Percentiles rank a stretch among this genome's conserved stretches.
Conservation (phyloP, 1,140 invertebrate genomes). For the Meteorus sp. region DNA sequence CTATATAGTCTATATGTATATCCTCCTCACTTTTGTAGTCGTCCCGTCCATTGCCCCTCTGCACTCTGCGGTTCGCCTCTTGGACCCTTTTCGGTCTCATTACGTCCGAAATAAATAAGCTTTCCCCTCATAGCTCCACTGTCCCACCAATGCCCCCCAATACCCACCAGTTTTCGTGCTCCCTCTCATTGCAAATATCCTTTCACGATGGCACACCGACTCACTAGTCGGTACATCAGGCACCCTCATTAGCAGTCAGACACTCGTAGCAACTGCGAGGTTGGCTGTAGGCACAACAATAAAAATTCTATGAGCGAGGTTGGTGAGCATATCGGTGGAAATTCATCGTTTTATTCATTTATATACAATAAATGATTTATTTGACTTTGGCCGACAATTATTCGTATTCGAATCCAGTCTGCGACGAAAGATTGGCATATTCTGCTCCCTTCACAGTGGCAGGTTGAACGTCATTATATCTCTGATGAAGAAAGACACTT, state of each 20-base stretch:
- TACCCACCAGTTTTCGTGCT: slow-evolving; percentile 24
- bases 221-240: slow-evolving; percentile 29
- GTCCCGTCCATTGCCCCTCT: slow-evolving; percentile 14
- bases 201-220: slow-evolving; percentile 14
- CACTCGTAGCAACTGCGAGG: slow-evolving; percentile 28
- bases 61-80: slow-evolving; percentile 34
- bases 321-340: no score
- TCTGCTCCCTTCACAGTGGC: no score
- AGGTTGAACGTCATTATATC: no score
- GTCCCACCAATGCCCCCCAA: not conserved
- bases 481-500: no score
- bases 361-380: no score
- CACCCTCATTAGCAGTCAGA: slow-evolving; percentile 29
- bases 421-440: no score
- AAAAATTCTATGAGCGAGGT: no score
- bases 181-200: slow-evolving; percentile 22
- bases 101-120: slow-evolving; percentile 42
- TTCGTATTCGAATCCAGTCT: no score
- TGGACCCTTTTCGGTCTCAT: slow-evolving; percentile 40
- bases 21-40: slow-evolving; percentile 1
- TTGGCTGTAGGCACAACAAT: slow-evolving; percentile 11
- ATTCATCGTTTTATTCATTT: no score
- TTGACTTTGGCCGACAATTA: no score
- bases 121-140: slow-evolving; percentile 10
- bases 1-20: slow-evolving; percentile 30